Conservation (phyloP, 2,888 invertebrate genomes). For the Drosophila vallismaia region DNA sequence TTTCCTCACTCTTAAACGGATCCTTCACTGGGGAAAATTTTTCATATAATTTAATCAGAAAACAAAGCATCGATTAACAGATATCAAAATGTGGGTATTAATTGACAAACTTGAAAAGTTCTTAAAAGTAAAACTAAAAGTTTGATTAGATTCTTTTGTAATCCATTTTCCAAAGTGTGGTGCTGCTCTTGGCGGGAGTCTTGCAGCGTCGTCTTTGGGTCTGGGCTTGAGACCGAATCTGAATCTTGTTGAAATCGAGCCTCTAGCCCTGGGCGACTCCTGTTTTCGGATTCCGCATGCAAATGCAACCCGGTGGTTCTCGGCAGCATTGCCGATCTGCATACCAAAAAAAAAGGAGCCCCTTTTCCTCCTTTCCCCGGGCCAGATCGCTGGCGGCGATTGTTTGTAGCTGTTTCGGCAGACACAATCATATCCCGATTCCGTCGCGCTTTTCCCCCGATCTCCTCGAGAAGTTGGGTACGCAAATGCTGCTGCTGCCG, state of each 20-base stretch:
- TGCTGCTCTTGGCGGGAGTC: conserved; percentile 49
- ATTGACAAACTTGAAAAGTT: too few relatives aligned
- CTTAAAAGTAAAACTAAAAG: too few relatives aligned
- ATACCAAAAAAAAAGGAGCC: conserved; percentile 61
- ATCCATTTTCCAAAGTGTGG: conserved; percentile 16
- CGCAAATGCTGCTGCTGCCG: conserved; percentile 65
- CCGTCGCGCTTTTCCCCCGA: conserved; percentile 9
- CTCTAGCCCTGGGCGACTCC: conserved; percentile 49
- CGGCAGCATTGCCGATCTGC: conserved; percentile 69
- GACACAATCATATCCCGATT: conserved; percentile 39
- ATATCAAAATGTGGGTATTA: too few relatives aligned
- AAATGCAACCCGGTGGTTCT: conserved; percentile 58
- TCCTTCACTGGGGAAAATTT: conserved; percentile 4
- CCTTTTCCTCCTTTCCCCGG: conserved; percentile 12
- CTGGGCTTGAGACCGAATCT: conserved; percentile 49
- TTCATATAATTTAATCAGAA: too few relatives aligned
- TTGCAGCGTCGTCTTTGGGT: conserved; percentile 71
- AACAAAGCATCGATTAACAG: too few relatives aligned
- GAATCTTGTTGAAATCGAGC: conserved; percentile 33
- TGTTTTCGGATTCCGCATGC: conserved; percentile 57
- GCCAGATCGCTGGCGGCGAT: conserved; percentile 77
- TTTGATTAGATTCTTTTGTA: too few relatives aligned
- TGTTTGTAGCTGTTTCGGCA: conserved; percentile 71
- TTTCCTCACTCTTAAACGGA: neutral
- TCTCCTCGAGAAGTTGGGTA: conserved; percentile 48